These are phyloP conservation scores for Muntiacus muntjak DNA, from an alignment of 2,113 vertebrate genomes.

Conservation along the genomic window DNA sequence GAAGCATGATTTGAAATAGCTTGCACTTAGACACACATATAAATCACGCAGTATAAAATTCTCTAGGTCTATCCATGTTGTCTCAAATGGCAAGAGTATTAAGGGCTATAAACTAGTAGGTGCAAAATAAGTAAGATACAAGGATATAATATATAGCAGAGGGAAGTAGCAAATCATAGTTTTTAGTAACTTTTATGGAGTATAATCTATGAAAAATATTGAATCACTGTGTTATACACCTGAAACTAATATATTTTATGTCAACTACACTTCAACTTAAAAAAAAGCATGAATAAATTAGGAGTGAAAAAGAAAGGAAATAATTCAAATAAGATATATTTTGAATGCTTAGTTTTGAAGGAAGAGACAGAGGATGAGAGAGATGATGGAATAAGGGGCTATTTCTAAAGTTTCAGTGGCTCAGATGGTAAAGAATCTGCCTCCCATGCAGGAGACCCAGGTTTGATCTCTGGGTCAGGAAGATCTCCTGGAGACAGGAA, in stretches of 20 bases:
- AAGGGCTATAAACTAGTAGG: not conserved
- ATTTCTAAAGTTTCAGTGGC: not conserved
- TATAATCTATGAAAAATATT: not conserved
- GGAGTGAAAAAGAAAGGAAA: not conserved
- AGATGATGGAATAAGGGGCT: not conserved
- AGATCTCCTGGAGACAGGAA: not conserved
- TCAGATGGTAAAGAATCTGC: not conserved
- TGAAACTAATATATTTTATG: not conserved
- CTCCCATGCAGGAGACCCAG: not conserved
- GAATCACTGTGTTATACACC: not conserved
- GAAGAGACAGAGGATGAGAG: not conserved
- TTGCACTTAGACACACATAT: not conserved
- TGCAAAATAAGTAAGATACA: not conserved
- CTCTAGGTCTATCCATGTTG: not conserved
- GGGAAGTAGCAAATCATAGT: not conserved
- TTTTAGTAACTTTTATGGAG: not conserved
- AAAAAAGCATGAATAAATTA: not conserved
- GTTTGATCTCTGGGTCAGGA: not conserved
- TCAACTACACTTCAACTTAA: not conserved
- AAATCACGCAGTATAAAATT: not conserved
- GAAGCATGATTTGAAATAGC: not conserved
- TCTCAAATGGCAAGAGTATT: not conserved
- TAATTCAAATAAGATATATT: not conserved
- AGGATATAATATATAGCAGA: not conserved
- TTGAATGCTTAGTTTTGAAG: not conserved